Conservation (phyloP, 2,888 invertebrate genomes). For the Bugula neritina region DNA sequence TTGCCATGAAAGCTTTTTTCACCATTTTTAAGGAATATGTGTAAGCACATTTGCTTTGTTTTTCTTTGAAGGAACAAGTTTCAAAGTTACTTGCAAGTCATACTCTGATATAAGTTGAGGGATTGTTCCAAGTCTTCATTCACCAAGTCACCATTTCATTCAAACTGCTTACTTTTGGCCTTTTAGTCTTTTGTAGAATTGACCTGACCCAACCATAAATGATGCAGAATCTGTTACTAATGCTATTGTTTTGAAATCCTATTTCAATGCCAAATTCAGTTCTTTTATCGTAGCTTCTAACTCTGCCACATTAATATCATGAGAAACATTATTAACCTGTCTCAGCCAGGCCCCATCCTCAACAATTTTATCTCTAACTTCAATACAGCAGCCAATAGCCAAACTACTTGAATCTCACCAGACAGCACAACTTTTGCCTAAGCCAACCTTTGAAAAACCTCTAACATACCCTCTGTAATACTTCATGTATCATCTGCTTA, state of each 20-base stretch:
- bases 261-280: slow-evolving; percentile 3
- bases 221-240: not conserved
- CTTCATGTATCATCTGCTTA: not conserved
- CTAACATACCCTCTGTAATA: not conserved
- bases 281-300: slow-evolving; percentile 26
- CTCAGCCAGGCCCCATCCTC: slow-evolving; percentile 25
- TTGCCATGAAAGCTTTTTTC: not conserved
- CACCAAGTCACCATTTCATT: slow-evolving; percentile 7
- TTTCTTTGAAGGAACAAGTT: not conserved
- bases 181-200: not conserved
- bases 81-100: not conserved
- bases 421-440: not conserved
- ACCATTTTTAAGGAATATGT: not conserved
- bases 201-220: not conserved
- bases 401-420: slow-evolving; percentile 23
- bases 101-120: not conserved
- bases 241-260: not conserved
- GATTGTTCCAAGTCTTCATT: not conserved
- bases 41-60: not conserved
- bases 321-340: slow-evolving; percentile 11
- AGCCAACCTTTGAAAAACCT: slow-evolving; percentile 14
- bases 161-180: not conserved
- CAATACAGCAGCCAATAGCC: slow-evolving; percentile 6
- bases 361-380: not conserved
- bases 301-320: slow-evolving; percentile 26